phyloP scores from a whole-genome alignment of 2,113 vertebrate genomes.

The Psittacus erithacus region DNA sequence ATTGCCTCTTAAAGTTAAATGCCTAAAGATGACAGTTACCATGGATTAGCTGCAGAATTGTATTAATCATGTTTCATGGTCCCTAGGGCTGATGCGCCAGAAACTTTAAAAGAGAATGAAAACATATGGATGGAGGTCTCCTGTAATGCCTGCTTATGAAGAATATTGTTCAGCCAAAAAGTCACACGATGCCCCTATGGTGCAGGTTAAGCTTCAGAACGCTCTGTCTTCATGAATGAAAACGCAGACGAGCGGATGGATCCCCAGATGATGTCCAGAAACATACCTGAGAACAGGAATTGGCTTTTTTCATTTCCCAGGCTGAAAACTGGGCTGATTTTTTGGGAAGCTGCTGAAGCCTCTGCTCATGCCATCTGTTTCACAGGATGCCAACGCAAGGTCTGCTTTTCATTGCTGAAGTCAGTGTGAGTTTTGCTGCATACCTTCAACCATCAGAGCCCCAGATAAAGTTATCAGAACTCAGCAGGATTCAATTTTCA shows the following conservation, averaged over 20 bases:
- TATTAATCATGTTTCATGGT: not conserved
- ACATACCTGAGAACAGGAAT: not conserved
- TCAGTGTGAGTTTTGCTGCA: not conserved
- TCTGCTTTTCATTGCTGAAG: not conserved
- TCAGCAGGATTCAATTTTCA: not conserved
- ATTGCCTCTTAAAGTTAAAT: not conserved
- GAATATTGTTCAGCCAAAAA: not conserved
- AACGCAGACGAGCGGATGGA: not conserved
- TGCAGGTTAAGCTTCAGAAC: not conserved
- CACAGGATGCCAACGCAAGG: not conserved
- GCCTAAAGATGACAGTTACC: not conserved
- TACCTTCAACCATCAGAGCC: not conserved
- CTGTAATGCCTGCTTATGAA: not conserved
- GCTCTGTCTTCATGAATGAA: not conserved
- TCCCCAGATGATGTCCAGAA: not conserved
- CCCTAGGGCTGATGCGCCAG: not conserved
- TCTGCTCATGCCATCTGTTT: not conserved
- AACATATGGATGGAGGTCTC: not conserved
- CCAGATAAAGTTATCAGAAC: not conserved
- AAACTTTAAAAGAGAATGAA: not conserved
- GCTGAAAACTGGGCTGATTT: not conserved
- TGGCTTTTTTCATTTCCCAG: not conserved
- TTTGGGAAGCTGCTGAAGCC: not conserved
- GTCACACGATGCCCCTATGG: too few species aligned
- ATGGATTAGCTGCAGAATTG: not conserved